Evolutionary conservation across 2,113 vertebrate species (phyloP).

Genomic region (Nanorana parkeri): DNA sequence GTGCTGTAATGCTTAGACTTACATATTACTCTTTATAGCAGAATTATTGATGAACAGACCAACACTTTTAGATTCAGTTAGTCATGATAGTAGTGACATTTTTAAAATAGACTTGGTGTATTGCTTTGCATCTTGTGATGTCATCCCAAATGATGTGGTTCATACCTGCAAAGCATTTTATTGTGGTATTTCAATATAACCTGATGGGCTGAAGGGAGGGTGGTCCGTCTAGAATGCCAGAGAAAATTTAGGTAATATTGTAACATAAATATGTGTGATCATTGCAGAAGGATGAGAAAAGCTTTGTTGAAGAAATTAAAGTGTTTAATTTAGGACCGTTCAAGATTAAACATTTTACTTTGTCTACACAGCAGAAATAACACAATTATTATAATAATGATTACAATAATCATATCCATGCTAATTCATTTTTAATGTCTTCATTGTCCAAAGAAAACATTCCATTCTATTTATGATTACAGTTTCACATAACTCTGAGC

Average conservation of each 20-base stretch:
- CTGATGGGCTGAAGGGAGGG: constrained; percentile 63
- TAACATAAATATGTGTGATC: constrained; percentile 61
- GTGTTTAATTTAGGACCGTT: not conserved
- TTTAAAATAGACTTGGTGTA: too few species aligned
- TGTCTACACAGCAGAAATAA: not conserved
- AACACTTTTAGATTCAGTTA: too few species aligned
- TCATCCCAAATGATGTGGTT: constrained; percentile 60
- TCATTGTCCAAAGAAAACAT: not conserved
- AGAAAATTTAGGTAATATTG: constrained; percentile 63
- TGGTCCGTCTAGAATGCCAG: constrained; percentile 58
- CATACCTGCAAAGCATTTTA: constrained; percentile 59
- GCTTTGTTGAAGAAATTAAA: not conserved
- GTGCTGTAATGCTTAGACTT: too few species aligned
- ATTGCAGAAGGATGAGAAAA: constrained; percentile 42
- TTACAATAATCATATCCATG: not conserved
- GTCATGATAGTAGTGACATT: too few species aligned
- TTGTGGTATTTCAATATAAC: constrained; percentile 60
- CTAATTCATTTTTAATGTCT: not conserved
- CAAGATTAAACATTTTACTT: not conserved
- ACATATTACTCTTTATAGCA: too few species aligned
- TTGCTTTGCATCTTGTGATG: constrained; percentile 33
- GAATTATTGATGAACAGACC: too few species aligned
- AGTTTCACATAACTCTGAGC: too few species aligned
- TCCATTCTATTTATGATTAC: not conserved
- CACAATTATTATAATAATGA: constrained; percentile 3